A percentile compares a stretch with the other conserved stretches of the same genome.
Evolutionary conservation across 2,113 vertebrate genomes (phyloP).

Genomic region (Phyllostomus hastatus): DNA sequence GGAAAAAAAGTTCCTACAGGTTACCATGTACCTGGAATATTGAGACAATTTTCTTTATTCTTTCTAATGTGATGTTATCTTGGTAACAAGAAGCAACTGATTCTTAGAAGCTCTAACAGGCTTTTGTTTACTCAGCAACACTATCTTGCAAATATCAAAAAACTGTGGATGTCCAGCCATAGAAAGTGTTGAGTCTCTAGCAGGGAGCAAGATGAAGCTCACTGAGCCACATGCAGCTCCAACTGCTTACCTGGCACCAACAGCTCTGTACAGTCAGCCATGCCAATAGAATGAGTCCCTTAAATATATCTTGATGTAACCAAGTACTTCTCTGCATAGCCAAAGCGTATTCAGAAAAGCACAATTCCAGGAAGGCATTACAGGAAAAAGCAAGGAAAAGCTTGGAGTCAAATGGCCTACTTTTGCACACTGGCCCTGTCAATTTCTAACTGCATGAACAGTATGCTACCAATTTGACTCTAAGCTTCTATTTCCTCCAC

Average conservation of each 20-base stretch:
- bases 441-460: not conserved
- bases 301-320: not conserved
- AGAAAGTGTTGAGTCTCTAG: not conserved
- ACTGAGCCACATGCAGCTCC: not conserved
- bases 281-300: not conserved
- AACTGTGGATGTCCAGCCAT: not conserved
- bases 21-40: not conserved
- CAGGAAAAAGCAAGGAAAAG: not conserved
- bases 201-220: not conserved
- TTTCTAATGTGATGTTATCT: not conserved
- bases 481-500: not conserved
- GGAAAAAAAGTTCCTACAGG: not conserved
- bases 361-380: not conserved
- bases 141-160: not conserved
- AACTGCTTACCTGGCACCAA: not conserved
- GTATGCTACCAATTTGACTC: not conserved
- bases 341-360: not conserved
- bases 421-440: not conserved
- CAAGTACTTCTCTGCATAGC: not conserved
- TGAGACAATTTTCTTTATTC: not conserved
- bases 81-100: not conserved
- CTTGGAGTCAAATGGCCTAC: not conserved
- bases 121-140: not conserved
- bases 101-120: not conserved
- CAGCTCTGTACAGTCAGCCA: not conserved